These are phyloP conservation scores for Bombus confusus DNA, from an alignment of 1,140 invertebrate genomes.

Conservation along the genomic window DNA sequence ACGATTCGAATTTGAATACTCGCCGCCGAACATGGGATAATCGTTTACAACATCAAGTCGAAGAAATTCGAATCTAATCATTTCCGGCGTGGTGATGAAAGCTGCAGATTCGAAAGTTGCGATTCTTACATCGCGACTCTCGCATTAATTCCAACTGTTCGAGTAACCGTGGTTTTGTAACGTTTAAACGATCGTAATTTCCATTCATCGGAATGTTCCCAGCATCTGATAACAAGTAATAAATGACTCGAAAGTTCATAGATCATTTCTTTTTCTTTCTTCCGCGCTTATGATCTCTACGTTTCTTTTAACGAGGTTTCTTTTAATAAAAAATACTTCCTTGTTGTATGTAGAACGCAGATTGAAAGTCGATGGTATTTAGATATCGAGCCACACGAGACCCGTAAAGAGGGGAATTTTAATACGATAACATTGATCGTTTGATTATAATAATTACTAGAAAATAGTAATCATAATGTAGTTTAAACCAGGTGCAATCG, in stretches of 20 bases:
- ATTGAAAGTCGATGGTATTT: no score
- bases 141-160: slow-evolving; percentile 4
- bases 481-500: no score
- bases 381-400: no score
- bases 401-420: no score
- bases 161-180: slow-evolving; percentile 13
- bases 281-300: background rate
- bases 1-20: background rate
- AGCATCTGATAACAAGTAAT: background rate
- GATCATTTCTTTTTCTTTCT: background rate
- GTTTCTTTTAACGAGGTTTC: background rate
- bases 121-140: background rate
- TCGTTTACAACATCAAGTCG: background rate
- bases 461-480: no score
- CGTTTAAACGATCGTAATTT: slow-evolving; percentile 5
- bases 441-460: no score
- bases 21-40: background rate
- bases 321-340: no score
- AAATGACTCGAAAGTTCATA: background rate
- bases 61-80: slow-evolving; percentile 16
- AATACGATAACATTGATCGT: no score
- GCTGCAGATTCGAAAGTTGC: slow-evolving; percentile 41
- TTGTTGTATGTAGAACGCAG: no score
- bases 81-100: slow-evolving; percentile 30
- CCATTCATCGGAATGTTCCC: background rate